Percentiles rank a stretch among this genome's conserved stretches.
These are phyloP conservation scores for Mixornis gularis DNA, from an alignment of 2,113 vertebrate genomes.

Conservation along the genomic window DNA sequence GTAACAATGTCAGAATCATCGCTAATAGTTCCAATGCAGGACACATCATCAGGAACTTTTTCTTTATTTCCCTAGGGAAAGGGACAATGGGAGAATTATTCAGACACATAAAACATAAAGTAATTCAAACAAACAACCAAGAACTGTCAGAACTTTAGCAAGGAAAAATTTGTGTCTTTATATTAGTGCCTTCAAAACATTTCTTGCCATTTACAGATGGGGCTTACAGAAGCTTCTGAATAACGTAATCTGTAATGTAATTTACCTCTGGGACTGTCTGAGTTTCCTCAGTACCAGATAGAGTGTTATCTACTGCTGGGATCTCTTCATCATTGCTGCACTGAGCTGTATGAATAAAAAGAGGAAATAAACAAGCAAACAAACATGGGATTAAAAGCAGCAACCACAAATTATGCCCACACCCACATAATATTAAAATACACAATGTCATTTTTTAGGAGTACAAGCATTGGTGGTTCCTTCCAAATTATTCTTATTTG, in stretches of 20 bases:
- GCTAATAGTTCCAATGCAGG: constrained; percentile 78
- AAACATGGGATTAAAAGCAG: not conserved
- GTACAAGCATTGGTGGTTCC: not conserved
- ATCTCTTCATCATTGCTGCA: constrained; percentile 19
- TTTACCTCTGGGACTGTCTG: constrained; percentile 73
- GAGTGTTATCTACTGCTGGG: constrained; percentile 54
- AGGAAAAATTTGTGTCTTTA: not conserved
- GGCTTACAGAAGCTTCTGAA: not conserved
- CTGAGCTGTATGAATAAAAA: constrained; percentile 56
- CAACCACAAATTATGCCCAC: not conserved
- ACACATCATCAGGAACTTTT: constrained; percentile 63
- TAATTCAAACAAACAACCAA: not conserved
- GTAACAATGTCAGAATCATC: constrained; percentile 96
- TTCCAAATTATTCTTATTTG: not conserved
- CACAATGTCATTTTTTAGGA: not conserved
- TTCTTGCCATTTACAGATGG: not conserved
- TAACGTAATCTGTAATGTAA: not conserved
- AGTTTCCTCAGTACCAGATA: constrained; percentile 53
- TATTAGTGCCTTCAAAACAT: not conserved
- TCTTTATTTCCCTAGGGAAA: constrained; percentile 59
- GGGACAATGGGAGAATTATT: not conserved
- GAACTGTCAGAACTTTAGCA: not conserved
- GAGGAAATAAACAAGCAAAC: not conserved
- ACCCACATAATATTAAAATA: not conserved
- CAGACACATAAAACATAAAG: not conserved